These are phyloP conservation scores for Escarpia spicata DNA, from an alignment of 2,888 invertebrate species.

Conservation along the genomic window DNA sequence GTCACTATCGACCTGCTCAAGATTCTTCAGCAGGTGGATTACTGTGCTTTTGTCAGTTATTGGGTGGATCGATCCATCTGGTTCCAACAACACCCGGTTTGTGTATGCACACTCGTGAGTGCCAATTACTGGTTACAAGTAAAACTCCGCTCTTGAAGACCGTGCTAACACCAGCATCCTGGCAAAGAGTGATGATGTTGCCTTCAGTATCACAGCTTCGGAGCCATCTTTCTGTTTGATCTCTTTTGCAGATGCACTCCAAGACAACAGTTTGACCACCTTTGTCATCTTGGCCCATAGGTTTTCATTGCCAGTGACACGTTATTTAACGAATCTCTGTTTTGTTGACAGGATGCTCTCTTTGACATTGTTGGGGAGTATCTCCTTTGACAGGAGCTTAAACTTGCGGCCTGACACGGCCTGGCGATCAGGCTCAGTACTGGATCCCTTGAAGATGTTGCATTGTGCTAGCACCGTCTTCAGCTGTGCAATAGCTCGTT, in stretches of 20 bases:
- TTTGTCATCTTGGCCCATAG: too few relatives aligned
- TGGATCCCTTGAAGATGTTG: too few relatives aligned
- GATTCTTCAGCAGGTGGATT: conserved; percentile 28
- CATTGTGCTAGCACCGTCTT: too few relatives aligned
- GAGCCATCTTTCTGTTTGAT: conserved; percentile 17
- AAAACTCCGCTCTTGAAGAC: too few relatives aligned
- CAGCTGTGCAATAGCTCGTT: conserved; percentile 23
- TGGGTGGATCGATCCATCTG: conserved; percentile 28
- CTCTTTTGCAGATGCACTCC: conserved; percentile 25
- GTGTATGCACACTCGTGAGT: too few relatives aligned
- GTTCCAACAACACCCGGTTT: neutral
- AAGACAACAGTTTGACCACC: neutral
- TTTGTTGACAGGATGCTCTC: too few relatives aligned
- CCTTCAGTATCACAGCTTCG: conserved; percentile 25
- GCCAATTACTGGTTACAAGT: neutral
- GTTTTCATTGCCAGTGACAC: too few relatives aligned
- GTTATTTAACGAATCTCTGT: too few relatives aligned
- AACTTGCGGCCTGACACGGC: too few relatives aligned
- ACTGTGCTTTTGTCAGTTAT: conserved; percentile 31
- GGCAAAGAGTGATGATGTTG: conserved; percentile 26
- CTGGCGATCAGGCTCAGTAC: too few relatives aligned
- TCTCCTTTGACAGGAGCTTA: too few relatives aligned
- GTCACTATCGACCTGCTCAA: neutral
- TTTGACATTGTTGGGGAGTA: too few relatives aligned
- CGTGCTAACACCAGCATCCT: neutral